A percentile compares a stretch with the other conserved stretches of the same genome.
These are phyloP conservation scores for Malurus splendens DNA, from an alignment of 2,797 vertebrate genomes.

Conservation along the genomic window DNA sequence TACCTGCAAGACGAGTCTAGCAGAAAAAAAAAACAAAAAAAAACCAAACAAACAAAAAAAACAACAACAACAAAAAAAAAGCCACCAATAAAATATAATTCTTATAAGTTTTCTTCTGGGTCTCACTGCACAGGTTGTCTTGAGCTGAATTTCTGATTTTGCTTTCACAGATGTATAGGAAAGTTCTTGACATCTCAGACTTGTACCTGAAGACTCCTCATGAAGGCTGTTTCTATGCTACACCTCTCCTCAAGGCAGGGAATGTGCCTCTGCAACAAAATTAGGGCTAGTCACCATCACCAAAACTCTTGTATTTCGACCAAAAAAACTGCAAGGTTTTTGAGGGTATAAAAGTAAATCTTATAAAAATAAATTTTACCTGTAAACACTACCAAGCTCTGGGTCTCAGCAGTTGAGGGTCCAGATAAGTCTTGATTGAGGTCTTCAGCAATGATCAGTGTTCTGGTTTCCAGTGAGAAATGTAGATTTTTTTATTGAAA, in stretches of 20 bases:
- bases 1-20: background rate
- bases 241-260: background rate
- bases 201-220: background rate
- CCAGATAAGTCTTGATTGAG: background rate
- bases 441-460: background rate
- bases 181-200: background rate
- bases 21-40: background rate
- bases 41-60: background rate
- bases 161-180: background rate
- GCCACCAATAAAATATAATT: background rate
- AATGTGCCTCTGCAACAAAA: fast-evolving
- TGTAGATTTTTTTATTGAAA: background rate
- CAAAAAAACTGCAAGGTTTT: background rate
- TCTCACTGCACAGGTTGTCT: background rate
- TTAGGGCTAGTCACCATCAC: background rate
- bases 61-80: too few species aligned
- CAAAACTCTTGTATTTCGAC: background rate
- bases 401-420: fast-evolving
- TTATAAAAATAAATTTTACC: background rate
- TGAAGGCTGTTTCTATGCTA: background rate
- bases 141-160: background rate
- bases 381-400: background rate
- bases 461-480: background rate
- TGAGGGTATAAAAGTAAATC: background rate
- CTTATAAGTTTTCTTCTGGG: background rate